Percentiles rank a stretch among this genome's conserved stretches.
phyloP scores from a whole-genome alignment of 2,888 invertebrate genomes.

The Ornithoptera alexandrae region DNA sequence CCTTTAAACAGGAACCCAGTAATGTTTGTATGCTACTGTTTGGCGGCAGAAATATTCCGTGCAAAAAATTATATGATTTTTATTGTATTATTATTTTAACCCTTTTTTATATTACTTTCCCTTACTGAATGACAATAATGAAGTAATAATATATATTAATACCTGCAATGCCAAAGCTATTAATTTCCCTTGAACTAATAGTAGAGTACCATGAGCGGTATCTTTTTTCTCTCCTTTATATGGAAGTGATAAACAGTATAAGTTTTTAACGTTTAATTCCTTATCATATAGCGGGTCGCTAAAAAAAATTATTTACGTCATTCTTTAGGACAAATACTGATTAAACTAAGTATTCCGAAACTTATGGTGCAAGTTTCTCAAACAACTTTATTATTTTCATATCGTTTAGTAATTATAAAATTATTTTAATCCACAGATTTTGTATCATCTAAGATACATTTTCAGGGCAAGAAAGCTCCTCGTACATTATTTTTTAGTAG shows the following conservation, averaged over 20 bases:
- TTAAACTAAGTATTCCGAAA: background rate
- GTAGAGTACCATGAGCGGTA: conserved; percentile 59
- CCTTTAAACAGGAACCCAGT: no score
- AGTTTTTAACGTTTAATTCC: conserved; percentile 46
- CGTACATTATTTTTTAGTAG: background rate
- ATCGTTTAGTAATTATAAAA: no score
- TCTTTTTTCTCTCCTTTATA: conserved; percentile 53
- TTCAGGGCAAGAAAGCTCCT: no score
- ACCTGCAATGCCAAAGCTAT: conserved; percentile 67
- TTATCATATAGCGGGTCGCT: conserved; percentile 47
- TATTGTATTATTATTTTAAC: no score
- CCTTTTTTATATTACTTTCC: no score
- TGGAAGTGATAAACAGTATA: conserved; percentile 63
- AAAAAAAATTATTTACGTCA: background rate
- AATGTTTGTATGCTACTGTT: no score
- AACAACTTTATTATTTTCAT: no score
- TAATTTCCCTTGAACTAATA: conserved; percentile 59
- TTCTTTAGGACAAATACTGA: background rate
- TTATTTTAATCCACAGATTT: no score
- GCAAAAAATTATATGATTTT: no score
- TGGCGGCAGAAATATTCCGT: no score
- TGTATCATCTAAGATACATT: no score
- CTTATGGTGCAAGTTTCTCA: no score
- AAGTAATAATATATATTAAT: background rate
- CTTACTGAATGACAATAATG: background rate